Evolutionary conservation across 2,113 vertebrate species (phyloP).

Genomic region (Pseudorasbora parva): DNA sequence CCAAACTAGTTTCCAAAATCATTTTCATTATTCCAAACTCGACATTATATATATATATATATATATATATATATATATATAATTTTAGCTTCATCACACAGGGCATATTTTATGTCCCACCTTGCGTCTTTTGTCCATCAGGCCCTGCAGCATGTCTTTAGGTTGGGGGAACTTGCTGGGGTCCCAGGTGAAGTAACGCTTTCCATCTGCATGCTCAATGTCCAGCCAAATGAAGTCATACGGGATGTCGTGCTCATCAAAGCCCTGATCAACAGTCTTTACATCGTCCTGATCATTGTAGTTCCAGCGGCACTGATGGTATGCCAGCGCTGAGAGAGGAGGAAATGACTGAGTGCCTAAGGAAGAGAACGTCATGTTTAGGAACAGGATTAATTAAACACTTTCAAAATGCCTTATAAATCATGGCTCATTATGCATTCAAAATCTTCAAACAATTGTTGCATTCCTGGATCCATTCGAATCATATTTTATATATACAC

Average conservation of each 20-base stretch:
- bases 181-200: conserved; percentile 97
- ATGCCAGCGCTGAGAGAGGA: conserved; percentile 83
- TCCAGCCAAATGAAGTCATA: conserved; percentile 95
- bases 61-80: too few species aligned
- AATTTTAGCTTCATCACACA: neutral
- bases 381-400: neutral
- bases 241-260: conserved; percentile 87
- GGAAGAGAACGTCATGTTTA: neutral
- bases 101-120: conserved; percentile 61
- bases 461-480: neutral
- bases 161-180: conserved; percentile 85
- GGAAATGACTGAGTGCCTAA: conserved; percentile 92
- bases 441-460: neutral
- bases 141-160: conserved; percentile 79
- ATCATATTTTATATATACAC: neutral
- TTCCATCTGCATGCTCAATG: conserved; percentile 93
- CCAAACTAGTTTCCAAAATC: too few species aligned
- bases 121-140: conserved; percentile 85
- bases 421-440: neutral
- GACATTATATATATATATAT: too few species aligned
- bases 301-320: conserved; percentile 98
- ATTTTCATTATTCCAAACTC: too few species aligned
- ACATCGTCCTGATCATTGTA: conserved; percentile 94
- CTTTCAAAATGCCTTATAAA: neutral
- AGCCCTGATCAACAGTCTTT: conserved; percentile 80